Conservation (phyloP, 2,888 invertebrate genomes). For the Dorcus hopei region DNA sequence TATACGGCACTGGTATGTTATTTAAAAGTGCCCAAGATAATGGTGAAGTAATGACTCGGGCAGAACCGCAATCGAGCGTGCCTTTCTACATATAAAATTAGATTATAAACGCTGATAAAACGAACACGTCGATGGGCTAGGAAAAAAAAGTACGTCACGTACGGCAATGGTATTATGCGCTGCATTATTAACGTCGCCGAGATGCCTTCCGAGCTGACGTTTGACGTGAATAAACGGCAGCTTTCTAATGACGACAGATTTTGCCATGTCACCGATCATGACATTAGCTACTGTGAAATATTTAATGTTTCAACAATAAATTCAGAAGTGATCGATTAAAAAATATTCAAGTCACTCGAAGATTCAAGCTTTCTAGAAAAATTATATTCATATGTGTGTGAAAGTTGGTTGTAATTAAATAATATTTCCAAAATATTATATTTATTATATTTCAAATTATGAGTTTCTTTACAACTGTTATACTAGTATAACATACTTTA, state of each 20-base stretch:
- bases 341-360: too few species aligned
- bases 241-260: conserved; percentile 9
- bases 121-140: not conserved
- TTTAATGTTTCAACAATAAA: too few species aligned
- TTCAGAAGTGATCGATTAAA: too few species aligned
- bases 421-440: too few species aligned
- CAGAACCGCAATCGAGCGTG: not conserved
- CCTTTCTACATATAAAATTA: conserved; percentile 1
- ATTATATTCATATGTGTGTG: too few species aligned
- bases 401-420: too few species aligned
- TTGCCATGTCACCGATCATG: conserved; percentile 13
- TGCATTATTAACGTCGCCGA: conserved; percentile 19
- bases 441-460: too few species aligned
- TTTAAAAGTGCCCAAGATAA: not conserved
- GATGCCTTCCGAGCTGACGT: conserved; percentile 12
- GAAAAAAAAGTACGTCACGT: conserved; percentile 12
- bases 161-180: conserved; percentile 12
- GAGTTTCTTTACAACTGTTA: too few species aligned
- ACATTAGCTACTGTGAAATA: conserved; percentile 14
- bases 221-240: conserved; percentile 18
- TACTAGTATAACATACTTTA: too few species aligned
- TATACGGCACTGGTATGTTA: not conserved
- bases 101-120: conserved; percentile 2
- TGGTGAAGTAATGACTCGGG: not conserved
- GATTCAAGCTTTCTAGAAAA: too few species aligned